Evolutionary conservation across 2,888 invertebrate species (phyloP).

Genomic region (Barypeithes pellucidus): DNA sequence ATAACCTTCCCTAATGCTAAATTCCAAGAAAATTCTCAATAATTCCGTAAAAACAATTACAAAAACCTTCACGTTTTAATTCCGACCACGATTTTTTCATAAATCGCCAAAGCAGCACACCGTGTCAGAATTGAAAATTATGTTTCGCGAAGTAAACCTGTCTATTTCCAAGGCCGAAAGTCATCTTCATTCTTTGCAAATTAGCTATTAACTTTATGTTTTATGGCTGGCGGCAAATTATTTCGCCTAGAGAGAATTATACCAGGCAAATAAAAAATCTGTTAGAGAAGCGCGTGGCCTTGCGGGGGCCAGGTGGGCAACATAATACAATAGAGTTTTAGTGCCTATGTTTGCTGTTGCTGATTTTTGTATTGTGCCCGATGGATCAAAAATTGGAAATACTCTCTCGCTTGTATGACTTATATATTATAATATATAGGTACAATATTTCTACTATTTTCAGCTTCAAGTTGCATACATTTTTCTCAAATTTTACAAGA

Average conservation of each 20-base stretch:
- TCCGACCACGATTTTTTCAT: slow-evolving; percentile 43
- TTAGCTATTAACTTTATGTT: slow-evolving; percentile 36
- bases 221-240: slow-evolving; percentile 12
- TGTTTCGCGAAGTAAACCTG: slow-evolving; percentile 11
- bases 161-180: slow-evolving; percentile 47
- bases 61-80: slow-evolving; percentile 27
- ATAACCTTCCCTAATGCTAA: no score
- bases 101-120: slow-evolving; percentile 22
- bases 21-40: slow-evolving; percentile 3
- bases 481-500: no score
- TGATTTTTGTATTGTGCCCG: no score
- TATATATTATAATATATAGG: no score
- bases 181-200: slow-evolving; percentile 53
- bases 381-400: no score
- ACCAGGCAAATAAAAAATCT: slow-evolving; percentile 4
- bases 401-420: no score
- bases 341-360: no score
- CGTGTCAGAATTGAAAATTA: slow-evolving; percentile 36
- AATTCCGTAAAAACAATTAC: slow-evolving; percentile 18
- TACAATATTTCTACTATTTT: no score
- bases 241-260: slow-evolving; percentile 12
- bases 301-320: slow-evolving; percentile 1
- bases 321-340: neutral
- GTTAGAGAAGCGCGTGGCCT: neutral
- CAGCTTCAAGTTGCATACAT: no score